Evolutionary conservation across 2,113 vertebrate species (phyloP), one percentile per base, ranked within the genome.

Genomic region (Tyrannus savana): DNA sequence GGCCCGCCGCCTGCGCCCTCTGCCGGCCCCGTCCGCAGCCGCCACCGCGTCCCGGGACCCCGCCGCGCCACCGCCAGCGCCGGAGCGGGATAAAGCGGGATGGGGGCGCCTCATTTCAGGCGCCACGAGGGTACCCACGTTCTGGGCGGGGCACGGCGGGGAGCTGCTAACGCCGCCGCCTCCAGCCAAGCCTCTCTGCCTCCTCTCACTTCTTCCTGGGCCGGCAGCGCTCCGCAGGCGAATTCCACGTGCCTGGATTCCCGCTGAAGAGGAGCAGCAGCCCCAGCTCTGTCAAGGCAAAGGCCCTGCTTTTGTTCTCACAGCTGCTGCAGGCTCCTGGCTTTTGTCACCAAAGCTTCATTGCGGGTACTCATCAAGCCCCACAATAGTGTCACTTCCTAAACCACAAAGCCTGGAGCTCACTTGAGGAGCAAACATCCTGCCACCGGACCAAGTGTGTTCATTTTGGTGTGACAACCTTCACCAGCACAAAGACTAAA

Each of bases 51-150:
- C 14, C 37, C 49, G 39, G n/a, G 6, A 3, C 30, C 3, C n/a
- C 47, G 37, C 12, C 37, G 3, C 30, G 35, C 27, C 62, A 0
- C 62, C 23, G 3, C 15, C 24, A 1, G 3, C 33, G 0, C 25
- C 5, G 15, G 8, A 24, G 3, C 3, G 39, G 27, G 68, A 15
- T 3, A 3, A 13, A 21, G 1, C 16, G 3, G 74, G 33, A 11
- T 2, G 3, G 6, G 2, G 18, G 3, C 6, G 15, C 6, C 27
- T 10, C 16, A 0, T 3, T 19, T 5, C 71, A 2, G 80, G 19
- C 2, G 10, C 15, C 25, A 1, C 12, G 24, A 3, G 28, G 2
- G 58, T 16, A 2, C 12, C 44, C 30, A 0, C 13, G 15, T 1
- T 60, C 78, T 3, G 44, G 39, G 4, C 49, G 4, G 4, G 24